Evolutionary conservation across 2,888 invertebrate species (phyloP).

Genomic region (Amblyjoppa proteus): DNA sequence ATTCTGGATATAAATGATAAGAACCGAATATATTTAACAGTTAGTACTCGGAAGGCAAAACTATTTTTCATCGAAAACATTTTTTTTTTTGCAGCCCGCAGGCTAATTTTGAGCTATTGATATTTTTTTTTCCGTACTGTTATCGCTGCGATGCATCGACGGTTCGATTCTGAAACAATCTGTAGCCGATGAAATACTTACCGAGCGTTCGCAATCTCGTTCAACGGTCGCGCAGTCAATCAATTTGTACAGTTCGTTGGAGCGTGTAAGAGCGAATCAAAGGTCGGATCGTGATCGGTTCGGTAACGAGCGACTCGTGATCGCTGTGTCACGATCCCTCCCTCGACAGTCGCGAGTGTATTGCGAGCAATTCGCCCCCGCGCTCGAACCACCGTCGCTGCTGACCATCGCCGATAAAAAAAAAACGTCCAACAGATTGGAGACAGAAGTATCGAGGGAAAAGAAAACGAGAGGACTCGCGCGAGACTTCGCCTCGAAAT

Average conservation of each 20-base stretch:
- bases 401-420: constrained; percentile 2
- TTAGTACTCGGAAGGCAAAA: too few relatives aligned
- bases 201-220: constrained; percentile 11
- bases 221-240: constrained; percentile 65
- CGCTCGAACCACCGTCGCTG: neutral
- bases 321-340: constrained; percentile 34
- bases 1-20: too few relatives aligned
- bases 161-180: constrained; percentile 18
- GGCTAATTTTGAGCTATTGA: too few relatives aligned
- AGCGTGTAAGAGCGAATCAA: constrained; percentile 71
- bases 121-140: neutral
- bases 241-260: constrained; percentile 70
- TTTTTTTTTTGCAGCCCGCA: too few relatives aligned
- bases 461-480: neutral
- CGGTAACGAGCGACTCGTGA: constrained; percentile 44
- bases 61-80: too few relatives aligned
- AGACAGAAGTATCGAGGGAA: neutral
- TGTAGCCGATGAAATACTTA: constrained; percentile 4
- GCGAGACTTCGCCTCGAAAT: neutral
- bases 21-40: too few relatives aligned
- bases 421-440: neutral
- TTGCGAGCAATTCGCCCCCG: constrained; percentile 6
- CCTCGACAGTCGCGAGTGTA: constrained; percentile 26
- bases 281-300: constrained; percentile 71
- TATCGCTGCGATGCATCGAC: neutral